A percentile compares a stretch with the other conserved stretches of the same genome.
Evolutionary conservation across 2,797 vertebrate genomes (phyloP).

Genomic region (Catamblyrhynchus diadema): DNA sequence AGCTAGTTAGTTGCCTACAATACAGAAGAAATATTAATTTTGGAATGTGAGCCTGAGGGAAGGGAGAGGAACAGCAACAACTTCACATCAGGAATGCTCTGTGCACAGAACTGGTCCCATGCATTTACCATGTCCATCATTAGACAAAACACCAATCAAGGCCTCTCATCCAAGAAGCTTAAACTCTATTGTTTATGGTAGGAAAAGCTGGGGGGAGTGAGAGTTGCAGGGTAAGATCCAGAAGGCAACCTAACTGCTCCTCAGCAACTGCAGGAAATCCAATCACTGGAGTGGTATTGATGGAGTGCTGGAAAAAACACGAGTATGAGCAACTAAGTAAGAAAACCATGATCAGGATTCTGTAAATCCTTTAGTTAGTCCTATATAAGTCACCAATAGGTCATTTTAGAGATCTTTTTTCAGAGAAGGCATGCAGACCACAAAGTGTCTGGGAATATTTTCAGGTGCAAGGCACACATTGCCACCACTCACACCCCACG

Average conservation of each 20-base stretch:
- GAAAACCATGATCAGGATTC: not conserved
- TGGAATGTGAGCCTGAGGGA: not conserved
- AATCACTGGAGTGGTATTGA: not conserved
- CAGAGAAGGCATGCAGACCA: not conserved
- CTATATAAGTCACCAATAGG: not conserved
- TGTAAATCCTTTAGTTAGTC: not conserved
- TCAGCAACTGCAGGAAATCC: not conserved
- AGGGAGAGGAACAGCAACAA: not conserved
- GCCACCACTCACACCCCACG: not conserved
- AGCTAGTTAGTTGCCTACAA: not conserved
- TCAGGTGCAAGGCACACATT: not conserved
- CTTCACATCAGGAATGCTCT: not conserved
- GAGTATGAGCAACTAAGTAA: not conserved
- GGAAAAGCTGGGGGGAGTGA: not conserved
- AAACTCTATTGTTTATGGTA: not conserved
- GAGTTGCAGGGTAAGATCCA: not conserved
- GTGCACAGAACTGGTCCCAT: not conserved
- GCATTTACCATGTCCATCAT: not conserved
- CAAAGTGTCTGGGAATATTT: fast-evolving
- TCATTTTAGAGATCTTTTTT: not conserved
- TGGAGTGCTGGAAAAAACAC: not conserved
- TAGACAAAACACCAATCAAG: not conserved
- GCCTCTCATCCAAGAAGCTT: not conserved
- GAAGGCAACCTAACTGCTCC: not conserved
- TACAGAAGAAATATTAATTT: not conserved